These are phyloP conservation scores for Fissipunctia ypsillon DNA, from an alignment of 2,888 invertebrate genomes.

Conservation along the genomic window DNA sequence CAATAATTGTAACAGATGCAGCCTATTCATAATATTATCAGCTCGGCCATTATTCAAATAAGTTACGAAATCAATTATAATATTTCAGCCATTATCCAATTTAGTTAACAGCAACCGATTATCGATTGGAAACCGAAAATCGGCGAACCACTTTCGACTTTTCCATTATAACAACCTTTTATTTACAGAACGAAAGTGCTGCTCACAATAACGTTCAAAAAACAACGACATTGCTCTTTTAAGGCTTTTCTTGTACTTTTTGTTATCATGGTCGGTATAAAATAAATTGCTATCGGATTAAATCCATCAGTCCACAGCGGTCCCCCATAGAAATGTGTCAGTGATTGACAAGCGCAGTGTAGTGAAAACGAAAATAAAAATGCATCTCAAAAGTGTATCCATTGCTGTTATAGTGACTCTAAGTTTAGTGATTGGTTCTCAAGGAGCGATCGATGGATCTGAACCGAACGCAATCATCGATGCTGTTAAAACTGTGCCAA, in stretches of 20 bases:
- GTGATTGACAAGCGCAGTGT: slow-evolving; percentile 70
- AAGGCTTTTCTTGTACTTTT: slow-evolving; percentile 79
- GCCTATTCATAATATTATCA: background rate
- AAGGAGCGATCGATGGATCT: slow-evolving; percentile 79
- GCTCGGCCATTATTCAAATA: slow-evolving; percentile 1
- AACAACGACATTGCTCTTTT: slow-evolving; percentile 76
- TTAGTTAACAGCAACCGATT: slow-evolving; percentile 57
- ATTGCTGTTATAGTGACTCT: slow-evolving; percentile 73
- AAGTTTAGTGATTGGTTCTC: slow-evolving; percentile 71
- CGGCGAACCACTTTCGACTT: slow-evolving; percentile 73
- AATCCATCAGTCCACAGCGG: slow-evolving; percentile 78
- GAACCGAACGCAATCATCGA: slow-evolving; percentile 74
- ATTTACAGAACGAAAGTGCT: slow-evolving; percentile 80
- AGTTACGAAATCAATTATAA: slow-evolving; percentile 21
- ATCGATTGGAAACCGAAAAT: slow-evolving; percentile 69
- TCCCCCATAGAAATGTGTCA: slow-evolving; percentile 78
- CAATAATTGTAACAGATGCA: too few relatives aligned
- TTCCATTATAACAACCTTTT: slow-evolving; percentile 72
- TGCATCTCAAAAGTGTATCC: slow-evolving; percentile 77
- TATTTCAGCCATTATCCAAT: slow-evolving; percentile 53
- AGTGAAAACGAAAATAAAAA: slow-evolving; percentile 73
- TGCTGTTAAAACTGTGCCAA: slow-evolving; percentile 67
- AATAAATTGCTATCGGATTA: slow-evolving; percentile 78
- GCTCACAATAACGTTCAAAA: slow-evolving; percentile 77
- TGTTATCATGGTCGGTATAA: slow-evolving; percentile 79